Base-by-base conservation (phyloP, 2,797 vertebrate species). In the Nyctibius grandis region DNA sequence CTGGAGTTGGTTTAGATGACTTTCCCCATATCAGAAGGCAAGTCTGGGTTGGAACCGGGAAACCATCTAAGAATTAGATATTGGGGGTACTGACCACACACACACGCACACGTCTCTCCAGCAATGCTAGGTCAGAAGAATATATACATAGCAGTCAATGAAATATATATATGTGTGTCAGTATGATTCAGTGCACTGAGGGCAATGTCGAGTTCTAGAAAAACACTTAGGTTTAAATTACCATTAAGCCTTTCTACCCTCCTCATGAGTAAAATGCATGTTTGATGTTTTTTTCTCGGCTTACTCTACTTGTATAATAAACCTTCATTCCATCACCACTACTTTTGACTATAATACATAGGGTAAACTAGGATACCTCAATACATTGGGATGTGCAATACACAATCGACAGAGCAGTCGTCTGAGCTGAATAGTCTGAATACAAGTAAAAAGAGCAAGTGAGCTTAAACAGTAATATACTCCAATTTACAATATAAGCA, bases 271-370 rank as follows among this genome's bases (percentile, higher is more conserved):
- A 91, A 96, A 93, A 94, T 69, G 85, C 1, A 9, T 60, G 89
- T 81, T 92, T 81, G 81, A 83, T 92, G 56, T n/a, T 94, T 97
- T 97, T 85, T 96, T 93, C 84, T 85, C 64, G 93, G 88, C 95
- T 94, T 87, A 96, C 68, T 87, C 31, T 92, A 94, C 84, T 86
- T 77, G 85, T 89, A 59, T 73, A 82, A 94, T 83, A 93, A 95
- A 83, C 85, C 75, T 95, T 54, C 81, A 40, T 92, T 95, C 76
- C 90, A 65, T 70, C 76, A 94, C 88, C 86, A 60, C 88, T 95
- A 94, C 68, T 92, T 96, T 95, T 96, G 60, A 88, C 95, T 97
- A 88, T 96, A 97, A 96, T 96, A 95, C 92, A 96, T 36, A 96
- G 91, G 76, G 91, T 92, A 93, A 97, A 96, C 96, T 93, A 86